These are phyloP conservation scores for Corvus hawaiiensis DNA, from an alignment of 2,113 vertebrate genomes.

Conservation along the genomic window DNA sequence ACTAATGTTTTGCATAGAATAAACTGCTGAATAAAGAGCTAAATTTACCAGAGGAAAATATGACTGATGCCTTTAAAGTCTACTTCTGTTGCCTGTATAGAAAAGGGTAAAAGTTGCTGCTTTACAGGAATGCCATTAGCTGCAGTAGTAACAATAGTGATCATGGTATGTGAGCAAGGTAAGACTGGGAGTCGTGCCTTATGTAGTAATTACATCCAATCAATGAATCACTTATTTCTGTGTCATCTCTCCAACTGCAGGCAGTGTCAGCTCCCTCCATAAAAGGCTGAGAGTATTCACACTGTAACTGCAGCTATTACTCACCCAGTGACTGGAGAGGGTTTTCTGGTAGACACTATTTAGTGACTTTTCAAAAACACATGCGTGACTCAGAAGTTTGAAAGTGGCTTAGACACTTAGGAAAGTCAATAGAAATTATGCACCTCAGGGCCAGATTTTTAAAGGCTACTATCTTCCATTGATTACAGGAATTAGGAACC, in stretches of 20 bases:
- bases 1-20: neutral
- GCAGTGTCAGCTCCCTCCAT: neutral
- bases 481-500: constrained; percentile 63
- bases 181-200: neutral
- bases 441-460: constrained; percentile 61
- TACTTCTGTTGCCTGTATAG: neutral
- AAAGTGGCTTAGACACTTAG: constrained; percentile 53
- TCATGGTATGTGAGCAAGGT: neutral
- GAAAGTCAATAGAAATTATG: constrained; percentile 65
- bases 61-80: neutral
- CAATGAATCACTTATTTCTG: constrained; percentile 32
- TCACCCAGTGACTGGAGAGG: neutral
- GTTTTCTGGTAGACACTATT: neutral
- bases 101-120: neutral
- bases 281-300: neutral
- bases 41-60: neutral
- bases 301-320: neutral
- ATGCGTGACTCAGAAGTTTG: constrained; percentile 51
- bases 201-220: constrained; percentile 20
- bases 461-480: constrained; percentile 65
- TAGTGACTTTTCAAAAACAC: constrained; percentile 53
- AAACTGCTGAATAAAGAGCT: neutral
- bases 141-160: neutral
- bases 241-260: constrained; percentile 10
- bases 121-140: neutral